Conservation (phyloP, 2,888 invertebrate genomes). For the Drosophila bunnanda region DNA sequence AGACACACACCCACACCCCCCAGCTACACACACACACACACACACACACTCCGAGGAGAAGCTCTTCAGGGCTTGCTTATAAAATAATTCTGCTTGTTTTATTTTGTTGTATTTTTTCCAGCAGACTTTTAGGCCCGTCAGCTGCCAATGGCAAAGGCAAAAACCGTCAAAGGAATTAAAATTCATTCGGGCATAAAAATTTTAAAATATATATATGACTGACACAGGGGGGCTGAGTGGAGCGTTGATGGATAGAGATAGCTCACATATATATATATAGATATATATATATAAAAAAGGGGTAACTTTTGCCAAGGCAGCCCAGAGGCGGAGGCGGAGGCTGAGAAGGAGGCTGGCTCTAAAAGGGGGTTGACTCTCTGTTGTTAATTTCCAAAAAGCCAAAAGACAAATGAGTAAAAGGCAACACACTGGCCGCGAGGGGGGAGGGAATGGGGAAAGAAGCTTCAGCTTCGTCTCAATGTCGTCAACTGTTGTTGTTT, state of each 20-base stretch:
- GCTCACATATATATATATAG: conserved; percentile 3
- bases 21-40: conserved; percentile 49
- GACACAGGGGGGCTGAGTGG: conserved; percentile 22
- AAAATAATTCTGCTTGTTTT: conserved; percentile 30
- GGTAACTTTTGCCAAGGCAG: conserved; percentile 66
- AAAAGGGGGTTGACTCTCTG: conserved; percentile 54
- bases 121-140: conserved; percentile 75
- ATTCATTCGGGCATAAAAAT: conserved; percentile 84
- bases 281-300: conserved; percentile 58
- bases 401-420: conserved; percentile 79
- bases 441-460: conserved; percentile 12
- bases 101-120: conserved; percentile 6
- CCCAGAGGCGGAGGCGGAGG: neutral
- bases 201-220: conserved; percentile 81
- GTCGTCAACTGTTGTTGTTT: conserved; percentile 50
- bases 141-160: conserved; percentile 75
- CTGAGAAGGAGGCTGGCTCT: neutral
- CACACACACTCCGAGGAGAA: conserved; percentile 9
- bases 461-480: conserved; percentile 58
- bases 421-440: conserved; percentile 44
- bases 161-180: conserved; percentile 84
- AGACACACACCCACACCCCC: conserved; percentile 54
- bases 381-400: conserved; percentile 77
- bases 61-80: conserved; percentile 34
- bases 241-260: conserved; percentile 44